Evolutionary conservation across 2,888 invertebrate species (phyloP).

Genomic region (Zootermopsis nevadensis): DNA sequence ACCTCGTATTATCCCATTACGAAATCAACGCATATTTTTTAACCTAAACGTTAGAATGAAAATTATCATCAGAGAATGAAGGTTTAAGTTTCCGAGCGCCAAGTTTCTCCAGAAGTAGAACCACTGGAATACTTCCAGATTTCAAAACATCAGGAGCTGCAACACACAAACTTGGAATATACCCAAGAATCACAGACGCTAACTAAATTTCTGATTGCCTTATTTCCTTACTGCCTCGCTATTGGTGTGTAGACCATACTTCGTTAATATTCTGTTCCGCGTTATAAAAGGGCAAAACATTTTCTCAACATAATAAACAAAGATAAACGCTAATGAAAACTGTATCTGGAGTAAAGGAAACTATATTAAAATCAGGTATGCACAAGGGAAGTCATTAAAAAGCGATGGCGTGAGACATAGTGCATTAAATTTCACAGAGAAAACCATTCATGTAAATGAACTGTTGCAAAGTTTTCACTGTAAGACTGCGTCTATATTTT

Average conservation of each 20-base stretch:
- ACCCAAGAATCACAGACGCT: constrained; percentile 31
- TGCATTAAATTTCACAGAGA: background rate
- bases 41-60: background rate
- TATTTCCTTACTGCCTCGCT: background rate
- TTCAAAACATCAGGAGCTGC: background rate
- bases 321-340: background rate
- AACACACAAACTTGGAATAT: constrained; percentile 24
- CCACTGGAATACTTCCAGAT: constrained; percentile 12
- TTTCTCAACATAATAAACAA: background rate
- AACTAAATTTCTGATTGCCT: constrained; percentile 14
- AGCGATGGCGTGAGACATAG: background rate
- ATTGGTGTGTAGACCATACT: background rate
- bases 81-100: background rate
- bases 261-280: background rate
- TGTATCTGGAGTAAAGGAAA: background rate
- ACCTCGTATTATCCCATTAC: background rate
- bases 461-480: background rate
- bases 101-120: background rate
- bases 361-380: background rate
- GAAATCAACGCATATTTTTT: background rate
- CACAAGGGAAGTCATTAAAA: constrained; percentile 1
- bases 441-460: background rate
- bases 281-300: background rate
- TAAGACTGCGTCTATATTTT: background rate
- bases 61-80: background rate